Evolutionary conservation across 2,113 vertebrate species (phyloP), one percentile per base, ranked within the genome.

Genomic region (Paradoxurus hermaphroditus): DNA sequence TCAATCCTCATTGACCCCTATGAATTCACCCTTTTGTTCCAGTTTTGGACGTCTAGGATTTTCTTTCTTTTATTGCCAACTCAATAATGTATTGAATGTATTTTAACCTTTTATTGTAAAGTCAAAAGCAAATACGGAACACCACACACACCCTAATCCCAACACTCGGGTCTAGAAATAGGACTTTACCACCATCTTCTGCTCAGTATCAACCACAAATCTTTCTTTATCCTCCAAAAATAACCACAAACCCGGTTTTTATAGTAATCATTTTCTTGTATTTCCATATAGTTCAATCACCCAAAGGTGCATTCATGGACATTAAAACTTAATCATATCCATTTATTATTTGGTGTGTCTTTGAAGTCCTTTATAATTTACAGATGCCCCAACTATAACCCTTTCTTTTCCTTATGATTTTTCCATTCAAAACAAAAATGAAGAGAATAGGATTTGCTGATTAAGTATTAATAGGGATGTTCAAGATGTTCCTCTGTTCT

Each of bases 81-180:
- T 81, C 56, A 87, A 12, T 29, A 49, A 85, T 59, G 16, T 5
- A 8, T 34, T 67, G n/a, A 56, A 39, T 67, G 36, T 79, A 70
- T 88, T 72, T 90, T 89, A 93, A 95, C 5, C 2, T 94, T 96
- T 85, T 78, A 67, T 59, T 67, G 36, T 85, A 82, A 88, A 94
- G 23, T 51, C 8, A 49, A 59, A 94, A 90, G 53, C 23, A 86
- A 10, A 94, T 21, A 91, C 1, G 27, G 56, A 88, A 31, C 19
- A 72, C 2, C 4, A 29, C 36, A 77, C 59, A 72, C 7, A 34
- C 5, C 9, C 12, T 51, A 83, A 27, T 11, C 53, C 4, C 34
- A 90, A 87, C 3, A 49, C 25, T 79, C 34, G 63, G 8, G 53
- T 81, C 23, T 68, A 94, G 31, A 94, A 34, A 46, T 23, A 36